phyloP scores from a whole-genome alignment of 2,113 vertebrate species.

The Phyllostomus discolor region DNA sequence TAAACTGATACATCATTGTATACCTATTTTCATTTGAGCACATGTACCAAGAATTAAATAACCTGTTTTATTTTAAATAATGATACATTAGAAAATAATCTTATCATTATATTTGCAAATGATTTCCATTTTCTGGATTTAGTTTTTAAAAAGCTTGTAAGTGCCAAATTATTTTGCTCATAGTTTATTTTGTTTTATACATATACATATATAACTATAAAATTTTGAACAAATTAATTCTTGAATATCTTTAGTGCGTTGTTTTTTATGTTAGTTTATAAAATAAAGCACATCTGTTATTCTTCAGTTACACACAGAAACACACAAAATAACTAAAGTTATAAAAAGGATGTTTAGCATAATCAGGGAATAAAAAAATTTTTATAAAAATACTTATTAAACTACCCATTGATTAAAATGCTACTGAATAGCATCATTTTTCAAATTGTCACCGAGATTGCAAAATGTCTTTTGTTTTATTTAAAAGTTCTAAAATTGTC shows the following conservation, averaged over 20 bases:
- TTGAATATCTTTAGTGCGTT: neutral
- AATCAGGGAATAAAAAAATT: neutral
- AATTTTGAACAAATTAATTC: slow-evolving; percentile 37
- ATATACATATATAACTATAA: neutral
- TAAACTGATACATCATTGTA: neutral
- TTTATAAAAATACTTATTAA: slow-evolving; percentile 1
- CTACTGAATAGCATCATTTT: neutral
- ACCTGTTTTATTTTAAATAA: slow-evolving; percentile 36
- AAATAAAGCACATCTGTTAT: slow-evolving; percentile 13
- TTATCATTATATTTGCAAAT: slow-evolving; percentile 27
- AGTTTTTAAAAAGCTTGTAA: neutral
- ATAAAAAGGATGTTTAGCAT: slow-evolving; percentile 8
- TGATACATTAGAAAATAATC: slow-evolving; percentile 29
- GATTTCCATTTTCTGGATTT: neutral
- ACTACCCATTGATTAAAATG: neutral
- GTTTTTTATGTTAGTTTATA: neutral
- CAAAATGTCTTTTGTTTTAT: slow-evolving; percentile 19
- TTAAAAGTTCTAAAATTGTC: neutral
- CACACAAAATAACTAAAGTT: neutral
- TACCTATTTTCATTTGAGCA: slow-evolving; percentile 43
- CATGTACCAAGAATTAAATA: neutral
- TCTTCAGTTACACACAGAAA: neutral
- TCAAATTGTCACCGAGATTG: neutral
- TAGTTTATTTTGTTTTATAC: neutral
- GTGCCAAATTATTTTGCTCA: neutral